Evolutionary conservation across 2,113 vertebrate species (phyloP).

Genomic region (Sorex fumeus): DNA sequence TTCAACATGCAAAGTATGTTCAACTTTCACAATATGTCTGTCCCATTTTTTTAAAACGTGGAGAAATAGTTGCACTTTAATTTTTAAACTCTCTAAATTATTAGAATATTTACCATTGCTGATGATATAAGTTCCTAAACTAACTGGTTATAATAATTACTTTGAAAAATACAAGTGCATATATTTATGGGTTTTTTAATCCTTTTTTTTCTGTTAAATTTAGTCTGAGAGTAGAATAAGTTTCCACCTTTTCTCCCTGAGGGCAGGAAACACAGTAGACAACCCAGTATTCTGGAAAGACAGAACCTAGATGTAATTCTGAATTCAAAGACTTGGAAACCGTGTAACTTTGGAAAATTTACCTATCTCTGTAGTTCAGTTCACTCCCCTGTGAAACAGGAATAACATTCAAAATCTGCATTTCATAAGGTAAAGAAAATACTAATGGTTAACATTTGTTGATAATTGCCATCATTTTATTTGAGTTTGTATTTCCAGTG

Average conservation of each 20-base stretch:
- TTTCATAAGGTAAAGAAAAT: constrained; percentile 25
- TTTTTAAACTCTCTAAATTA: constrained; percentile 43
- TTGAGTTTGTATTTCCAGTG: constrained; percentile 30
- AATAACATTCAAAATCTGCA: not conserved
- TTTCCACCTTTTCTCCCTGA: not conserved
- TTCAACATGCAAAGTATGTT: no score
- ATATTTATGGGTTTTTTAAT: not conserved
- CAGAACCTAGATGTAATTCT: not conserved
- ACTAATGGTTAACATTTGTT: not conserved
- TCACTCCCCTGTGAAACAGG: not conserved
- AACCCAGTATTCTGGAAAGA: not conserved
- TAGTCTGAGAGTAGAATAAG: not conserved
- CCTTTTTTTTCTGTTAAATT: constrained; percentile 8
- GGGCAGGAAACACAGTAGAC: not conserved
- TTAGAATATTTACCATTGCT: not conserved
- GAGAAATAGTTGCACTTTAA: not conserved
- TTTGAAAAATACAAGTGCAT: not conserved
- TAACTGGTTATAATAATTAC: not conserved
- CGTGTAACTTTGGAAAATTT: not conserved
- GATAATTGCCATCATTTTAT: not conserved
- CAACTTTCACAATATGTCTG: no score
- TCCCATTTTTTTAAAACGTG: no score
- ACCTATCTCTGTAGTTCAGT: not conserved
- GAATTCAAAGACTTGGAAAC: constrained; percentile 16
- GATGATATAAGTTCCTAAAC: not conserved